These are phyloP conservation scores for Pelosia muscerda DNA, from an alignment of 2,888 invertebrate species.

Conservation along the genomic window DNA sequence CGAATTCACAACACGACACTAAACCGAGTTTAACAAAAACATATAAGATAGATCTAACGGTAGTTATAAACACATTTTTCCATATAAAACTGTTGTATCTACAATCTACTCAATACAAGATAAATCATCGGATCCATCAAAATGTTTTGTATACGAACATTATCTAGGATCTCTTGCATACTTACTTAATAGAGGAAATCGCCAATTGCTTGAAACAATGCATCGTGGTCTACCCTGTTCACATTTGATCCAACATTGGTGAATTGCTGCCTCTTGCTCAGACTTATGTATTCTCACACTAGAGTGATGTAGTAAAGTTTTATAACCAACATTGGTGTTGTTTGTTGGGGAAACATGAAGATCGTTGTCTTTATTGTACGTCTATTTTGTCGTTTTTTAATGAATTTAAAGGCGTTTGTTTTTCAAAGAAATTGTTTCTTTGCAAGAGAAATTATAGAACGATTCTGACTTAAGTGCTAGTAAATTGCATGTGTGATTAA, in stretches of 20 bases:
- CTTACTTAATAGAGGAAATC: conserved; percentile 80
- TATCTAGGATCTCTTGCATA: conserved; percentile 75
- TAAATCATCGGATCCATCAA: conserved; percentile 69
- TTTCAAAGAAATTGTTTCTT: conserved; percentile 44
- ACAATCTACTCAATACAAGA: conserved; percentile 52
- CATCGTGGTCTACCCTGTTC: conserved; percentile 47
- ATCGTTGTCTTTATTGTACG: conserved; percentile 55
- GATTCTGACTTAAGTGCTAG: conserved; percentile 14
- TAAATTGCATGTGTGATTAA: conserved; percentile 11
- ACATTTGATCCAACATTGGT: conserved; percentile 47
- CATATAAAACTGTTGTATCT: conserved; percentile 46
- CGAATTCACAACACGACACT: too few relatives aligned
- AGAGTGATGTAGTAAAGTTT: conserved; percentile 10
- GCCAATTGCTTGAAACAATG: conserved; percentile 78
- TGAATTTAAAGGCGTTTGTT: conserved; percentile 49
- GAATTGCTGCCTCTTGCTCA: conserved; percentile 23
- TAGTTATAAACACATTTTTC: conserved; percentile 38
- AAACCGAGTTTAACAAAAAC: too few relatives aligned
- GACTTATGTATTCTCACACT: neutral
- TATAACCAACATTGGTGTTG: conserved; percentile 30
- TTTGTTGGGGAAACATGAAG: conserved; percentile 41
- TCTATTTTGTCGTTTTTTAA: conserved; percentile 55
- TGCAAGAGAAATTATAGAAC: conserved; percentile 43
- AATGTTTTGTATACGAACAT: conserved; percentile 76
- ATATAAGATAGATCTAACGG: conserved; percentile 4